Base-by-base conservation (phyloP, 2,888 invertebrate species). In the Zaprionus lineosus region DNA sequence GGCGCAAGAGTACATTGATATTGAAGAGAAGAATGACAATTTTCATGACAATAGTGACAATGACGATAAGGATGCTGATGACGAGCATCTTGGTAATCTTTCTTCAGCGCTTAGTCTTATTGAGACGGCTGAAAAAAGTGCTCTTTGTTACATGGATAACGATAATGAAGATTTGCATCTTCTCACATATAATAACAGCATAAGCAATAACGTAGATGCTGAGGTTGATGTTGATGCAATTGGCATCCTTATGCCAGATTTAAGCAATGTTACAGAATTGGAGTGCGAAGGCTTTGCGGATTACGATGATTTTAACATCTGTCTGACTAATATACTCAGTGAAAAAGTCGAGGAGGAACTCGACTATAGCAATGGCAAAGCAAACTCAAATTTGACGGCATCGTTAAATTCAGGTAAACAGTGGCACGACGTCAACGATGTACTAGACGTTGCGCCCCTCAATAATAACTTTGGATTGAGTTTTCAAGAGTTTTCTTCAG, bases 251-350 rank as follows among this genome's bases (percentile, higher is more conserved):
- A 68, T 88, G 47, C 78, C 88, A 0, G 88, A 88, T 33, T 44
- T 85, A 33, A 70, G 64, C 34, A 75, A 76, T 47, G 71, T 68
- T 16, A 66, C 86, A 8, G 66, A 71, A 5, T 50, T 82, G 24
- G 86, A 87, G 40, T 86, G 86, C 16, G 82, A 73, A 6, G 86
- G 73, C 48, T 88, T 86, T 66, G 86, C 87, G 6, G 87, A 88
- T 62, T 87, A 87, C 43, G 88, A 87, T 68, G 88, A 88, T 66
- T 88, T 88, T 24, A 88, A 88, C 52, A 74, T 88, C 66, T 88
- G 88, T 52, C 70, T 88, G 47, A 88, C 79, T 37, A 88, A 85
- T 48, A 84, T 88, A 36, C 75, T 88, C 11, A 88, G 70, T 48
- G 88, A 87, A 24, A 83, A 85, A 29, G 84, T 82, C 19, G 83